Base-by-base conservation (phyloP, 2,113 vertebrate genomes). In the Barnardius zonarius region DNA sequence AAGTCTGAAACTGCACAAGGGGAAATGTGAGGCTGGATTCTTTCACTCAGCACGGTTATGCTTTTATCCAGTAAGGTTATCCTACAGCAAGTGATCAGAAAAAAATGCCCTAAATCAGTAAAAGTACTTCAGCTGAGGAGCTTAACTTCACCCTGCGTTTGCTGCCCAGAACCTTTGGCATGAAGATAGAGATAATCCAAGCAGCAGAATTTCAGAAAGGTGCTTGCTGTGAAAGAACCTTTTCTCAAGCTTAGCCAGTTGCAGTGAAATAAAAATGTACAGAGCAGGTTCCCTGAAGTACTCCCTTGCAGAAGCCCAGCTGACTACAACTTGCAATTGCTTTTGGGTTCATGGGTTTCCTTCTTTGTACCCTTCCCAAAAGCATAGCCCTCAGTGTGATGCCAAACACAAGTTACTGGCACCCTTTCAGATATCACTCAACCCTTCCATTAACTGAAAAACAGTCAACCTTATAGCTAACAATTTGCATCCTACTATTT, bases 401-500 rank as follows among this genome's bases (percentile, higher is more conserved):
- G 91, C 92, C 93, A 95, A 30, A 52, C 80, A 62, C 5, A 17
- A 82, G 44, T 52, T 52, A 63, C 37, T 83, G 96, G 83, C 81
- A 89, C 9, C 19, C 31, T 73, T 92, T 92, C 83, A 92, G 77
- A 66, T 37, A 35, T 82, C 85, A 75, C 95, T 96, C 95, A 97
- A 83, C 54, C 79, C 94, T n/a, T 92, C 67, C 91, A 93, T 96
- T 92, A 95, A 91, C 83, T 55, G 81, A 83, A 95, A 94, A 96
- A 67, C 48, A 96, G 74, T 82, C 75, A 69, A 84, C 48, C n/a
- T 74, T 61, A 70, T 33, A 95, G 67, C 57, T 85, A 94, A 94
- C 85, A 91, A 73, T 86, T 79, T 93, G 73, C 91, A 97, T 97
- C 91, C 94, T 97, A 19, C 95, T 83, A 55, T 92, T 97, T 94